Conservation (phyloP, 2,888 invertebrate species). For the Lycaena phlaeas region DNA sequence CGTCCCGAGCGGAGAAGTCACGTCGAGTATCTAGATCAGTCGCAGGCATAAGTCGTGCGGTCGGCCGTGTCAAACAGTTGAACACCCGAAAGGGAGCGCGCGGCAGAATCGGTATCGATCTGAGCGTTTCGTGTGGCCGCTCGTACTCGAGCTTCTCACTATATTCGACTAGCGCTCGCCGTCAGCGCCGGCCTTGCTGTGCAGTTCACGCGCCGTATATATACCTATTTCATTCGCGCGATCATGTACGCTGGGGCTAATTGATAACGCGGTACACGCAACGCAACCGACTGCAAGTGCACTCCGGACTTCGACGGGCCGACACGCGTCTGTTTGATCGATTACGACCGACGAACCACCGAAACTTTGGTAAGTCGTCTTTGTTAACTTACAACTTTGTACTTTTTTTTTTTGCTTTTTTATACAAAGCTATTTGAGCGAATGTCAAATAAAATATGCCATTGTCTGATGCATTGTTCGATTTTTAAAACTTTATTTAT, state of each 20-base stretch:
- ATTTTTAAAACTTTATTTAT: background rate
- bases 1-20: slow-evolving; percentile 31
- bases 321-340: slow-evolving; percentile 30
- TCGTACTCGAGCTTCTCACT: slow-evolving; percentile 60
- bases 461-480: background rate
- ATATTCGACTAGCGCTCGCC: slow-evolving; percentile 64
- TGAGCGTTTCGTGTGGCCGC: slow-evolving; percentile 51
- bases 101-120: slow-evolving; percentile 60
- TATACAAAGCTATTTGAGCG: slow-evolving; percentile 21
- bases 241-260: slow-evolving; percentile 54
- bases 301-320: slow-evolving; percentile 29
- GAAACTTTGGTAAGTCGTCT: slow-evolving; percentile 33
- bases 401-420: too few relatives aligned
- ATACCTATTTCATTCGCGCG: slow-evolving; percentile 52
- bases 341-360: slow-evolving; percentile 28
- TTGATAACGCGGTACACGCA: slow-evolving; percentile 51
- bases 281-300: slow-evolving; percentile 29
- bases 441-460: slow-evolving; percentile 19
- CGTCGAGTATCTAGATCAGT: slow-evolving; percentile 27
- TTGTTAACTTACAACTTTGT: slow-evolving; percentile 20
- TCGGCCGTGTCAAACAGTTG: too few relatives aligned
- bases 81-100: slow-evolving; percentile 52
- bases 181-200: slow-evolving; percentile 66
- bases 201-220: slow-evolving; percentile 56
- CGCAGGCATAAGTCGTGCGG: slow-evolving; percentile 25